Conservation (phyloP, 2,888 invertebrate species). For the Scaeva pyrastri region DNA sequence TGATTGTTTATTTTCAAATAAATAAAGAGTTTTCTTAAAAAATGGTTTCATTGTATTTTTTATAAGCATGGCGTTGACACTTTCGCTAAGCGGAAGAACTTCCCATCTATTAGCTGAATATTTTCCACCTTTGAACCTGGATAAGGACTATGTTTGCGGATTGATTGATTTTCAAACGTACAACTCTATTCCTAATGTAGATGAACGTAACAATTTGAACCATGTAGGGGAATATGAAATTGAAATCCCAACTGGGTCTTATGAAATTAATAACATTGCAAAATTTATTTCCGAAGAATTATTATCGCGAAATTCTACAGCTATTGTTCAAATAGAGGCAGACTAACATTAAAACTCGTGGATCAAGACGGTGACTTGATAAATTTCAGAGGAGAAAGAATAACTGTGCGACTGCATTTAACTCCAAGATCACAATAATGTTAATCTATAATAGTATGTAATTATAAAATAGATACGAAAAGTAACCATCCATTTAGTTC, state of each 20-base stretch:
- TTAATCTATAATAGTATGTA: slow-evolving; percentile 38
- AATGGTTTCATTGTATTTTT: not conserved
- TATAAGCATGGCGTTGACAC: slow-evolving; percentile 75
- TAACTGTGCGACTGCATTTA: slow-evolving; percentile 78
- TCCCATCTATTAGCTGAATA: slow-evolving; percentile 68
- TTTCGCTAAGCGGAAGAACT: slow-evolving; percentile 75
- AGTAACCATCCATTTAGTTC: not conserved
- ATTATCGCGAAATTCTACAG: too few relatives aligned
- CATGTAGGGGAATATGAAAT: too few relatives aligned
- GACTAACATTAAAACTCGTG: slow-evolving; percentile 78
- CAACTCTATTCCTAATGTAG: slow-evolving; percentile 79
- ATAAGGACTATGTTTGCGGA: slow-evolving; percentile 77
- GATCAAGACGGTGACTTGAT: slow-evolving; percentile 59
- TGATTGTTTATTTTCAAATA: slow-evolving; percentile 39
- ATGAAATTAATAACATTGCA: too few relatives aligned
- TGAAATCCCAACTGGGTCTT: too few relatives aligned
- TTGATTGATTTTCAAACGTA: slow-evolving; percentile 54
- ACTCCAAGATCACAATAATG: slow-evolving; percentile 57
- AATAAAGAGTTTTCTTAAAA: slow-evolving; percentile 79
- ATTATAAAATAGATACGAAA: slow-evolving; percentile 3
- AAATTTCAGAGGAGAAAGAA: slow-evolving; percentile 79
- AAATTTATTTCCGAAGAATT: too few relatives aligned
- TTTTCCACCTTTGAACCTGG: slow-evolving; percentile 63
- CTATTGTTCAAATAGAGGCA: too few relatives aligned
- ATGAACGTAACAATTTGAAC: slow-evolving; percentile 79